phyloP scores from a whole-genome alignment of 1,140 invertebrate species.

The Drosophila hydei region DNA sequence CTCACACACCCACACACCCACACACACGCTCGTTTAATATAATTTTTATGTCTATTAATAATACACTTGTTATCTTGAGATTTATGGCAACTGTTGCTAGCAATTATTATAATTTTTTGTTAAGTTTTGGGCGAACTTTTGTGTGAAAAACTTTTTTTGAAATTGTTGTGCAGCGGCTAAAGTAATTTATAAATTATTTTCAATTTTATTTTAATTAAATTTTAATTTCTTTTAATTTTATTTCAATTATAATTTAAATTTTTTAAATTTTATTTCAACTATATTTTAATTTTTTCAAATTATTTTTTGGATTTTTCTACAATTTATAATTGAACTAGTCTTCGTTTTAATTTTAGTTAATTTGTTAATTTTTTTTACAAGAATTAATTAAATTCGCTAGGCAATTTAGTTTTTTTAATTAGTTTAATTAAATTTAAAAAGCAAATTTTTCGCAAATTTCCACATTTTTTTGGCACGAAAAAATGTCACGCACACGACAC shows the following conservation, averaged over 20 bases:
- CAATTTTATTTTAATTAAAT: not conserved
- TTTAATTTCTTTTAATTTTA: not conserved
- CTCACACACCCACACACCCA: not conserved
- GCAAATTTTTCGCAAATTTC: constrained; percentile 6
- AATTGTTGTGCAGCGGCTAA: constrained; percentile 12
- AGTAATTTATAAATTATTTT: not conserved
- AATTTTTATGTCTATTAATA: constrained; percentile 19
- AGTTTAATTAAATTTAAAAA: constrained; percentile 15
- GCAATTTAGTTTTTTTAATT: constrained; percentile 7
- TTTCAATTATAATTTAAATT: not conserved
- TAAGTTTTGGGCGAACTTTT: not conserved
- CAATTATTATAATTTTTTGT: constrained; percentile 6
- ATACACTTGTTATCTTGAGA: constrained; percentile 33
- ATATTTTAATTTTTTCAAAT: not conserved
- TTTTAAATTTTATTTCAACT: not conserved
- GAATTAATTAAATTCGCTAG: constrained; percentile 22
- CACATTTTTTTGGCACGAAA: constrained; percentile 26
- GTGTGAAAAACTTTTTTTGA: constrained; percentile 16
- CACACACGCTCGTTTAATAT: not conserved
- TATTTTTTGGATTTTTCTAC: not conserved
- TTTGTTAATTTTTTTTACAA: not conserved
- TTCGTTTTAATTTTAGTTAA: not conserved
- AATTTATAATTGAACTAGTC: constrained; percentile 17
- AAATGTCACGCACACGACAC: constrained; percentile 33
- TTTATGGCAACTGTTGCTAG: constrained; percentile 12